Base-by-base conservation (phyloP, 1,140 invertebrate species). In the Pseudomyrmex sp. region DNA sequence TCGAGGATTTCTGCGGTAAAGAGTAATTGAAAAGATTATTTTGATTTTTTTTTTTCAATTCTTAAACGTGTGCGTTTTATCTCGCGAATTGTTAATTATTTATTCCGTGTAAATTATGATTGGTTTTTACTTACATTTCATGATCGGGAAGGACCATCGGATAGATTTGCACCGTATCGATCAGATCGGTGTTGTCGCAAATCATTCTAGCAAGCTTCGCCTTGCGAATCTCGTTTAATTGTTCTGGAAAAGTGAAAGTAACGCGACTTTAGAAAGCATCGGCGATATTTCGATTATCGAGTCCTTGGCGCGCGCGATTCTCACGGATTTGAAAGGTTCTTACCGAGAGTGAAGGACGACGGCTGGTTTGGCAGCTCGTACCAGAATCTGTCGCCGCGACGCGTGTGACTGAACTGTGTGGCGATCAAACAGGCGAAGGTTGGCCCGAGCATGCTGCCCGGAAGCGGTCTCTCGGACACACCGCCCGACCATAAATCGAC, bases 361-460 rank as follows among this genome's bases (percentile, higher is more conserved):
- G 98, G 98, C 90, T 98, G 97, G 91, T 98, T 97, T 5, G 97
- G 97, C 73, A 99, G 95, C 92, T 99, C 99, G 90, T 98, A 99
- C 98, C 98, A 99, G 93, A 99, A 99, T 90, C 98, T 96, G 93
- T 99, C 99, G 65, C 99, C 99, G 84, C 97, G 95, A 90, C 98
- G 96, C 1, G 97, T 96, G 89, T 98, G 97, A 88, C 97, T 97
- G 94, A 99, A 99, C 94, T 99, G 99, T 58, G 99, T 98, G 44
- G 98, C 98, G 87, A 99, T 98, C 63, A 99, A 96, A 91, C 99
- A 99, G 70, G 98, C 97, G 93, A 99, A 99, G 69, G 98, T 99
- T 4, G 98, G 98, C 56, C 98, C 98, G 44, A 99, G 95, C 96
- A 99, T 97, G 52, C 97, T 98, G 56, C 97, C 98, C 10, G 97